Percentiles rank a stretch among this genome's conserved stretches.
These are phyloP conservation scores for Mirza zaza DNA, from an alignment of 2,113 vertebrate species.

Conservation along the genomic window DNA sequence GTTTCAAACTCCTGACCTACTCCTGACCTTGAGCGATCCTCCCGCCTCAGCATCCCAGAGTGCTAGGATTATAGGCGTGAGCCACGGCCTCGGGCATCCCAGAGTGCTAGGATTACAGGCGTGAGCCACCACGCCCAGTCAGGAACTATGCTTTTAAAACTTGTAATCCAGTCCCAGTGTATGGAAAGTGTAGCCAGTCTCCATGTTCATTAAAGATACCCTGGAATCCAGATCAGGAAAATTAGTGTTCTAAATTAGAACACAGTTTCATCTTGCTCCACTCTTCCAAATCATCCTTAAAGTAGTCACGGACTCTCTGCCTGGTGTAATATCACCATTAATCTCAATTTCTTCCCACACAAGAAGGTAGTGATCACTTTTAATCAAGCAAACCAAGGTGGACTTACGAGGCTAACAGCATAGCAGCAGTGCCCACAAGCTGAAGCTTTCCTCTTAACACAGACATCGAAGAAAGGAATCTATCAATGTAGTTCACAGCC, in stretches of 20 bases:
- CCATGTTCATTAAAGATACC: not conserved
- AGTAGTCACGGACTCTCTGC: not conserved
- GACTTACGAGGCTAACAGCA: constrained; percentile 98
- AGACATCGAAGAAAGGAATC: constrained; percentile 99
- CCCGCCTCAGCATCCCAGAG: too few species aligned
- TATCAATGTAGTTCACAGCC: constrained; percentile 98
- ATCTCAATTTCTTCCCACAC: not conserved
- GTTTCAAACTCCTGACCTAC: too few species aligned
- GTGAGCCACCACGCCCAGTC: too few species aligned
- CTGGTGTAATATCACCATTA: not conserved
- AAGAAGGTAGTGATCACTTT: not conserved
- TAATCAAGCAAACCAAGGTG: not conserved
- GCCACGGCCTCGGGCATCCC: too few species aligned
- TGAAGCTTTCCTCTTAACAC: constrained; percentile 97
- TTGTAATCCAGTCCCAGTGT: not conserved
- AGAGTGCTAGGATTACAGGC: too few species aligned
- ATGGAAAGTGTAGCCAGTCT: not conserved
- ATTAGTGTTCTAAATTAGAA: not conserved
- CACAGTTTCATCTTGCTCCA: not conserved
- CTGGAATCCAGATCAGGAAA: not conserved
- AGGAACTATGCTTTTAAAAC: not conserved
- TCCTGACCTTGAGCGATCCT: too few species aligned
- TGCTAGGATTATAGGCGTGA: too few species aligned
- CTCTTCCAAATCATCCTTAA: not conserved
- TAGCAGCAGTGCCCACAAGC: constrained; percentile 97